These are phyloP conservation scores for Trachelus tabidus DNA, from an alignment of 2,888 invertebrate species.

Conservation along the genomic window DNA sequence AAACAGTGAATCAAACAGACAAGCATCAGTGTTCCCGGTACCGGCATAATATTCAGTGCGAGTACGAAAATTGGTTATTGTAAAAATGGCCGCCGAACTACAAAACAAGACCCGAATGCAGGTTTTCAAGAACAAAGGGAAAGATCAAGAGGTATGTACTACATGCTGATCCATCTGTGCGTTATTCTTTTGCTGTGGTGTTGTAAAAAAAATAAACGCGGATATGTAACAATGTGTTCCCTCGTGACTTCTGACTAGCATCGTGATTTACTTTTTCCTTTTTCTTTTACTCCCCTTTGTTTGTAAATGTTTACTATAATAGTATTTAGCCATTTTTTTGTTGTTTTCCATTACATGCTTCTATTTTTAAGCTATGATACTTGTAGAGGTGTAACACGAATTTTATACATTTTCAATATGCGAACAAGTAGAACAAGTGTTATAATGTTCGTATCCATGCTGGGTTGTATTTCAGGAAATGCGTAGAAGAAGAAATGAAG, in stretches of 20 bases:
- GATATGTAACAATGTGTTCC: background rate
- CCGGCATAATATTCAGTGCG: constrained; percentile 53
- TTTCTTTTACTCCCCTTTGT: background rate
- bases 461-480: constrained; percentile 79
- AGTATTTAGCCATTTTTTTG: background rate
- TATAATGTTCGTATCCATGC: background rate
- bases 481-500: constrained; percentile 96
- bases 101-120: constrained; percentile 88
- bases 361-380: background rate
- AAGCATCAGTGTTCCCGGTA: constrained; percentile 15
- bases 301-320: background rate
- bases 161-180: background rate
- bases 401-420: background rate
- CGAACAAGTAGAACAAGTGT: background rate
- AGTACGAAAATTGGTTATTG: constrained; percentile 51
- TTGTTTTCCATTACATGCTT: background rate
- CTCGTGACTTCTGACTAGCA: background rate
- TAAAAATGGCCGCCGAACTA: constrained; percentile 82
- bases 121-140: constrained; percentile 98
- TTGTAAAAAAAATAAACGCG: background rate
- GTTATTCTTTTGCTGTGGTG: background rate
- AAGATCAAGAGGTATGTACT: constrained; percentile 96
- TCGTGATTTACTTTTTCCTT: background rate
- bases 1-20: background rate
- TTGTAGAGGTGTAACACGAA: background rate